Evolutionary conservation across 2,888 invertebrate genomes (phyloP).

Genomic region (Ochlodes sylvanus): DNA sequence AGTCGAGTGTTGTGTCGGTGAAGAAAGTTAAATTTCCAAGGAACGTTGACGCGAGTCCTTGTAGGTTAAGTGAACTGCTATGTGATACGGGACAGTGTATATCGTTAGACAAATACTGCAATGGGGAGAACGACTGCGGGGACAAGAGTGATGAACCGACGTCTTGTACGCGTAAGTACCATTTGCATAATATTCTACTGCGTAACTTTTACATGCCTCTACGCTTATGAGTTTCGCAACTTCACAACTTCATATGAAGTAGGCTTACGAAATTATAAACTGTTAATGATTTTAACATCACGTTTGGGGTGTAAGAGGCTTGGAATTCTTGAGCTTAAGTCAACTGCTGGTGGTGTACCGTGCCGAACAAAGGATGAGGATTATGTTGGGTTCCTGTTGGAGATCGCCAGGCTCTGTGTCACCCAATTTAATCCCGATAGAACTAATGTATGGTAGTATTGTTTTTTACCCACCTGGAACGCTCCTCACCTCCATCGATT

Average conservation of each 20-base stretch:
- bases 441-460: too few species aligned
- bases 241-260: background rate
- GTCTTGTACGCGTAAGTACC: conserved; percentile 90
- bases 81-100: conserved; percentile 89
- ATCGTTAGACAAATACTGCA: conserved; percentile 90
- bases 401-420: too few species aligned
- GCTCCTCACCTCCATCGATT: too few species aligned
- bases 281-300: too few species aligned
- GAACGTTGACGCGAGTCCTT: conserved; percentile 63
- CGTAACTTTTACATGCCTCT: conserved; percentile 1
- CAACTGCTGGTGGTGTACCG: too few species aligned
- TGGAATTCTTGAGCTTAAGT: too few species aligned
- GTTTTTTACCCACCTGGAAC: too few species aligned
- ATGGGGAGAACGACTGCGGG: conserved; percentile 90
- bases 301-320: too few species aligned
- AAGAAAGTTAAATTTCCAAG: conserved; percentile 66
- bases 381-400: too few species aligned
- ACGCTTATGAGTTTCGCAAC: conserved; percentile 10
- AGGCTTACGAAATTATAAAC: background rate
- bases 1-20: conserved; percentile 60
- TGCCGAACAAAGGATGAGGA: too few species aligned
- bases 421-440: too few species aligned
- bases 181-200: conserved; percentile 34
- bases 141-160: conserved; percentile 91
- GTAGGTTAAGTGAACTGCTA: conserved; percentile 85